Evolutionary conservation across 2,888 invertebrate genomes (phyloP).

Genomic region (Calliscelio sp.): DNA sequence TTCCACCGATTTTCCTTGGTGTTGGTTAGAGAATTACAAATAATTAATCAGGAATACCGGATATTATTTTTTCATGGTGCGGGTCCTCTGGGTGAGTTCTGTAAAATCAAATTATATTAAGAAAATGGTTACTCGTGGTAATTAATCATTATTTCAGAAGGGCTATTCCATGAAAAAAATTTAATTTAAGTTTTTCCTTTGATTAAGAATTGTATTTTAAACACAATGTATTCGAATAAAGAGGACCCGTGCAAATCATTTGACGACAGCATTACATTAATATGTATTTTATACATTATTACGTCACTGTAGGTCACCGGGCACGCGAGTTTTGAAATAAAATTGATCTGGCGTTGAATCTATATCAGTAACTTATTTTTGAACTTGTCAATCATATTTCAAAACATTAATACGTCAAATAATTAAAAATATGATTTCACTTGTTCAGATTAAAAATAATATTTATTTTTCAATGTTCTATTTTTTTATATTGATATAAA

Average conservation of each 20-base stretch:
- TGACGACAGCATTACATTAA: constrained; percentile 21
- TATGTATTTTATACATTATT: constrained; percentile 62
- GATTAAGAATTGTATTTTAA: neutral
- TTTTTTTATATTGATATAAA: too few relatives aligned
- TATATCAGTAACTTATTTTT: constrained; percentile 39
- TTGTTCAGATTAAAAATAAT: too few relatives aligned
- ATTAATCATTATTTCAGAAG: neutral
- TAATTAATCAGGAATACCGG: constrained; percentile 12
- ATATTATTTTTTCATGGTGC: neutral
- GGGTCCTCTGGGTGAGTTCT: constrained; percentile 48
- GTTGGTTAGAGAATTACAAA: constrained; percentile 20
- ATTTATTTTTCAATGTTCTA: too few relatives aligned
- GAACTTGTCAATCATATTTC: too few relatives aligned
- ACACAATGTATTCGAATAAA: neutral
- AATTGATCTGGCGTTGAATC: constrained; percentile 12
- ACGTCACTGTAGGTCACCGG: constrained; percentile 63
- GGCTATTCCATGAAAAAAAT: neutral
- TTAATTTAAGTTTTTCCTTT: too few relatives aligned
- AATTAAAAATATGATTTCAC: too few relatives aligned
- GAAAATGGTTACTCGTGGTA: too few relatives aligned
- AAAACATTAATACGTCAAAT: too few relatives aligned
- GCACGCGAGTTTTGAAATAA: constrained; percentile 54
- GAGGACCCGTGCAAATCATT: constrained; percentile 21
- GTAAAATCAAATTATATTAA: neutral
- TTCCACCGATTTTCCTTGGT: constrained; percentile 35